phyloP scores from a whole-genome alignment of 2,888 invertebrate genomes.

The Ochropacha duplaris region DNA sequence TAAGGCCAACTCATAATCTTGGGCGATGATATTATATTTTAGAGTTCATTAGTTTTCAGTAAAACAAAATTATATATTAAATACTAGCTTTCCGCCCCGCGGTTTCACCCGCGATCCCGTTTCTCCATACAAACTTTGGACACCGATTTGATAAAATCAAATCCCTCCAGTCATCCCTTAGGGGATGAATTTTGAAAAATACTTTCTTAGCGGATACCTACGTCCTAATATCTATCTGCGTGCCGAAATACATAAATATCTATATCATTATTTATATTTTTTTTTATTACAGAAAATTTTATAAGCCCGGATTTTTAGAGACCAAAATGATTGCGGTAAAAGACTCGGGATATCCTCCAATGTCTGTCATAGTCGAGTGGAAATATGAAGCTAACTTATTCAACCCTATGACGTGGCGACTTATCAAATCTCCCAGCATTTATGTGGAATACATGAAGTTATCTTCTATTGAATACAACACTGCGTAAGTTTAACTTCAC shows the following conservation, averaged over 20 bases:
- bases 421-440: conserved; percentile 88
- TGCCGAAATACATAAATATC: not conserved
- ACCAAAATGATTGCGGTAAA: conserved; percentile 86
- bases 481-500: conserved; percentile 78
- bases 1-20: too few relatives aligned
- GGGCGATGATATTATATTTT: too few relatives aligned
- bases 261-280: conserved; percentile 4
- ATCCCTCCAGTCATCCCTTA: too few relatives aligned
- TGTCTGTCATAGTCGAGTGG: conserved; percentile 89
- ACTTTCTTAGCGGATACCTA: too few relatives aligned
- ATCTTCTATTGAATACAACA: conserved; percentile 87
- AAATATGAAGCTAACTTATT: conserved; percentile 89
- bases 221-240: too few relatives aligned
- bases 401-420: conserved; percentile 93
- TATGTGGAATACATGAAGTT: conserved; percentile 88
- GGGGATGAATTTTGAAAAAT: too few relatives aligned
- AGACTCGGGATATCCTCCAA: conserved; percentile 85
- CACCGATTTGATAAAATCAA: too few relatives aligned
- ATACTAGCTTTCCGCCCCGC: too few relatives aligned
- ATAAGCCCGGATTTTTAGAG: conserved; percentile 88
- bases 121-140: too few relatives aligned
- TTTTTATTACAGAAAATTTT: conserved; percentile 73
- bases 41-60: too few relatives aligned
- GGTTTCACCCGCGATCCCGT: too few relatives aligned
- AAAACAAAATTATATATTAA: too few relatives aligned